Evolutionary conservation across 2,113 vertebrate genomes (phyloP).

Genomic region (Trematomus loennbergii): DNA sequence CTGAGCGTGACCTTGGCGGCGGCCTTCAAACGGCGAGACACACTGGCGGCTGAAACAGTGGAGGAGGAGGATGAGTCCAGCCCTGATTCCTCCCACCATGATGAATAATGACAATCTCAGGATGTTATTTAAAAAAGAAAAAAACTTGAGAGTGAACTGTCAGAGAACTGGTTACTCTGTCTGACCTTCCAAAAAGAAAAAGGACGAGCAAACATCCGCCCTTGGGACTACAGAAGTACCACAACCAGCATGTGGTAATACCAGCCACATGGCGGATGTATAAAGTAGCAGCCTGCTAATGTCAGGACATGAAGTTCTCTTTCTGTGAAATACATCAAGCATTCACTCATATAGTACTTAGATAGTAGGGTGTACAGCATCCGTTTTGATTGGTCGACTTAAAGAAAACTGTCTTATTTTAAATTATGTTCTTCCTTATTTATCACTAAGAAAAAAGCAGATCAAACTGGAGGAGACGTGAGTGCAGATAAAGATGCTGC

Average conservation of each 20-base stretch:
- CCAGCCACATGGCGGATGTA: constrained; percentile 46
- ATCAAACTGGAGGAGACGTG: neutral
- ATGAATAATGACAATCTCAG: constrained; percentile 80
- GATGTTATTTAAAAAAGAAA: constrained; percentile 30
- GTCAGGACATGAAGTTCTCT: constrained; percentile 34
- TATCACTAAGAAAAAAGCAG: neutral
- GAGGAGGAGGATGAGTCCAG: constrained; percentile 89
- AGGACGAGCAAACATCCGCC: constrained; percentile 14
- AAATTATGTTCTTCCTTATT: constrained; percentile 1
- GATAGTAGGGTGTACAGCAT: constrained; percentile 18
- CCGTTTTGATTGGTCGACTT: constrained; percentile 2
- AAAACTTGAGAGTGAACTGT: constrained; percentile 28
- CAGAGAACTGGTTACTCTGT: constrained; percentile 17
- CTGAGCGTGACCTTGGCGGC: constrained; percentile 91
- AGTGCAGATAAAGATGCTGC: neutral
- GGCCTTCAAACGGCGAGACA: constrained; percentile 94
- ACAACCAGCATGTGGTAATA: constrained; percentile 28
- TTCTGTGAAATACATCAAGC: constrained; percentile 56
- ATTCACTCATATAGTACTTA: constrained; percentile 27
- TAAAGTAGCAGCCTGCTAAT: constrained; percentile 65
- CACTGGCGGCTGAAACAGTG: constrained; percentile 81
- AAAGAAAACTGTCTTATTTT: neutral
- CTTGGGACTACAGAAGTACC: constrained; percentile 39
- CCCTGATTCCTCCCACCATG: constrained; percentile 90
- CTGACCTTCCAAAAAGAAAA: constrained; percentile 16